These are phyloP conservation scores for Oncorhynchus nerka DNA, from an alignment of 2,113 vertebrate species.

Conservation along the genomic window DNA sequence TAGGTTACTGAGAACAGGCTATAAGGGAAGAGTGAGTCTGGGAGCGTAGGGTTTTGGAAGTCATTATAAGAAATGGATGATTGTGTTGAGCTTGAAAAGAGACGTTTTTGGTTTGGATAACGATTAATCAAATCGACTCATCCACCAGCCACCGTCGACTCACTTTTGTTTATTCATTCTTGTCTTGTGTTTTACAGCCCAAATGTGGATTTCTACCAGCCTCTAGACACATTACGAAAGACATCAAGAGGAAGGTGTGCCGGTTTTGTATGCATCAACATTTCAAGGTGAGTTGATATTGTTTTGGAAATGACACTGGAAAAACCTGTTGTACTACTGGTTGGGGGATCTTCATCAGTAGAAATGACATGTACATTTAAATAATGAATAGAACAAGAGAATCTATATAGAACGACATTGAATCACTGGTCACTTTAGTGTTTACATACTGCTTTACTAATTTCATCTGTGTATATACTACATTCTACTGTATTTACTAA, in stretches of 20 bases:
- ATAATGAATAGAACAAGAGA: too few relatives aligned
- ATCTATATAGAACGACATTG: too few relatives aligned
- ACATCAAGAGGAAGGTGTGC: conserved; percentile 91
- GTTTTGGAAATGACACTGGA: neutral
- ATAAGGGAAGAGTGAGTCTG: neutral
- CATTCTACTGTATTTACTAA: too few relatives aligned
- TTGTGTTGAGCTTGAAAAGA: neutral
- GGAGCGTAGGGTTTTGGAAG: neutral
- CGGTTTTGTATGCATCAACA: conserved; percentile 97
- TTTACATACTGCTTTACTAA: too few relatives aligned
- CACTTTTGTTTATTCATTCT: neutral
- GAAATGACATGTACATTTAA: too few relatives aligned
- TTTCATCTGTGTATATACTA: too few relatives aligned
- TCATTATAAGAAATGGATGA: neutral
- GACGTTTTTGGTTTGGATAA: neutral
- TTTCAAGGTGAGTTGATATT: conserved; percentile 76
- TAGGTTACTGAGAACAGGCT: neutral
- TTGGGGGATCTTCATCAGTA: too few relatives aligned
- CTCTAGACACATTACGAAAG: conserved; percentile 86
- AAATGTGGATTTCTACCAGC: conserved; percentile 97
- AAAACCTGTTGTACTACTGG: neutral
- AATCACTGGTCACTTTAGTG: too few relatives aligned
- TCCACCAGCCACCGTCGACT: too few relatives aligned
- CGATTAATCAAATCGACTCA: neutral
- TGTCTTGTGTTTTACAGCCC: conserved; percentile 73